Evolutionary conservation across 2,888 invertebrate species (phyloP).

Genomic region (Trichopoda pennipes): DNA sequence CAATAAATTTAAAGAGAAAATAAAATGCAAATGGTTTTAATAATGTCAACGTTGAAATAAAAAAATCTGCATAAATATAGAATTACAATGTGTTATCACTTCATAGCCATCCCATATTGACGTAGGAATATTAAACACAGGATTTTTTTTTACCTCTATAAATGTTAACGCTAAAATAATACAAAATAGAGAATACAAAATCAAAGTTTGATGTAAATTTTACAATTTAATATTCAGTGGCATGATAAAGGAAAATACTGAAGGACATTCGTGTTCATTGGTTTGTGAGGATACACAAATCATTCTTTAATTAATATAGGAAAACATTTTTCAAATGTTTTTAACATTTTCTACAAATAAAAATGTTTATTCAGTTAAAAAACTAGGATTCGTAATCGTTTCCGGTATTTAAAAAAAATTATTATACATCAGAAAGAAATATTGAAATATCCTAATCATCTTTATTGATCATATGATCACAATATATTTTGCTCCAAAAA

Average conservation of each 20-base stretch:
- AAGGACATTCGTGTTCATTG: slow-evolving; percentile 2
- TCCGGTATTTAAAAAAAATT: no score
- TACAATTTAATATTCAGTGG: slow-evolving; percentile 15
- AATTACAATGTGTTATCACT: background rate
- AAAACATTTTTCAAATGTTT: background rate
- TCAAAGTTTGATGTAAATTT: slow-evolving; percentile 22
- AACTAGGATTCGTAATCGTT: no score
- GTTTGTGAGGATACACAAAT: background rate
- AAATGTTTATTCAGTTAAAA: no score
- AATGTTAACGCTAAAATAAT: slow-evolving; percentile 2
- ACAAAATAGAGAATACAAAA: background rate
- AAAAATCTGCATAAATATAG: background rate
- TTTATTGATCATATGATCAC: no score
- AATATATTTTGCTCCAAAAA: background rate
- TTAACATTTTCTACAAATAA: no score
- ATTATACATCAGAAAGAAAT: no score
- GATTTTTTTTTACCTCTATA: background rate
- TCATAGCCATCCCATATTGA: background rate
- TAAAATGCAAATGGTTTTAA: slow-evolving; percentile 10
- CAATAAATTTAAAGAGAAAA: slow-evolving; percentile 23
- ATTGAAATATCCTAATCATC: no score
- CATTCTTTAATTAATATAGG: background rate
- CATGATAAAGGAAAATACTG: slow-evolving; percentile 4
- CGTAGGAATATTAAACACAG: background rate
- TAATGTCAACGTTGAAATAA: no score